Evolutionary conservation across 2,888 invertebrate genomes (phyloP).

Genomic region (Melieria picta): DNA sequence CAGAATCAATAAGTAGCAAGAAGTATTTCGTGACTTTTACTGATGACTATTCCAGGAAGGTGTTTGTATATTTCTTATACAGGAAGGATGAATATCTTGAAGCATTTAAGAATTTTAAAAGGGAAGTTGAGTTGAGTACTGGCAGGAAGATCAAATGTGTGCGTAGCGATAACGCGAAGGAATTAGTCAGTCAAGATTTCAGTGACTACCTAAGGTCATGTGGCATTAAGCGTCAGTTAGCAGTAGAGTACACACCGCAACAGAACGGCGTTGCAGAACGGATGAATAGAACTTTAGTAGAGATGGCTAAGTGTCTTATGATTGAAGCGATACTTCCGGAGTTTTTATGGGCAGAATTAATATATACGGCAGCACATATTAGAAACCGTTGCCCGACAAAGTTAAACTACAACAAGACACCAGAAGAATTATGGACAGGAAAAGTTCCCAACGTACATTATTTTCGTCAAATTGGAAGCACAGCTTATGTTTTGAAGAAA

Average conservation of each 20-base stretch:
- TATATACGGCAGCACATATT: conserved; percentile 30
- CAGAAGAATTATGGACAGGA: conserved; percentile 35
- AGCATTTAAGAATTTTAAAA: background rate
- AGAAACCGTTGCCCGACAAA: conserved; percentile 32
- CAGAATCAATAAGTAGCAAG: conserved; percentile 20
- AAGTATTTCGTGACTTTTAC: conserved; percentile 41
- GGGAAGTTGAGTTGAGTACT: conserved; percentile 12
- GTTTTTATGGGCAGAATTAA: conserved; percentile 29
- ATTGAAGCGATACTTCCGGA: conserved; percentile 1
- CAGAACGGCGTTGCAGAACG: conserved; percentile 9
- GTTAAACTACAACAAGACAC: conserved; percentile 30
- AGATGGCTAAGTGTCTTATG: conserved; percentile 3
- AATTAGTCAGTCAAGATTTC: background rate
- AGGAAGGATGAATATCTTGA: conserved; percentile 1
- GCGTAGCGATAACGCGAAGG: background rate
- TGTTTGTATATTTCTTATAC: conserved; percentile 3
- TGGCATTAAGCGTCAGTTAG: conserved; percentile 8
- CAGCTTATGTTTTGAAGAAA: conserved; percentile 24
- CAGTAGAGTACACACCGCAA: conserved; percentile 11
- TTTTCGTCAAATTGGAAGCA: conserved; percentile 28
- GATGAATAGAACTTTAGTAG: conserved; percentile 9
- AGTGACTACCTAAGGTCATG: conserved; percentile 1
- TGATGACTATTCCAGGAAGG: conserved; percentile 29
- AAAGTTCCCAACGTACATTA: conserved; percentile 30
- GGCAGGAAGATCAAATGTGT: conserved; percentile 10